Evolutionary conservation across 2,888 invertebrate species (phyloP), one percentile per base, ranked within the genome.

Genomic region (Agonopterix subpropinquella): DNA sequence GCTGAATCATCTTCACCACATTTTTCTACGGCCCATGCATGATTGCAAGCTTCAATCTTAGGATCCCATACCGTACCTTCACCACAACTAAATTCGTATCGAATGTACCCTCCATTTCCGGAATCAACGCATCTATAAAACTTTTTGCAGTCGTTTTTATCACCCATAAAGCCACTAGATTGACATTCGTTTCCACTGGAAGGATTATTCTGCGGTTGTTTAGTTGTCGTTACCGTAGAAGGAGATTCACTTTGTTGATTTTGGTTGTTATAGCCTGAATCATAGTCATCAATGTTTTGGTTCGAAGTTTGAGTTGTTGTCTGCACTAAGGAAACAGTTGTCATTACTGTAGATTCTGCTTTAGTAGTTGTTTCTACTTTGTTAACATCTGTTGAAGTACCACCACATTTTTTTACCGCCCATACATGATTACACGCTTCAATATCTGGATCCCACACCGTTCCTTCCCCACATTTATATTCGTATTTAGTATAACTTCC

Each of bases 401-500:
- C 87, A 56, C 78, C 71, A 48, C 69, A 77, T 54, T 67, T 73
- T 56, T 89, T 88, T 15, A 91, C 91, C 48, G 90, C 90, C 88
- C 91, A 91, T 37, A 18, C 48, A 67, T 94, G 90, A 73, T 95
- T 93, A 69, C 95, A 95, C 45, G 92, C 90, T 67, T 91, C 84
- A 51, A 91, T 78, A 47, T 88, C 80, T 50, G 91, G 89, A 77
- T 94, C 94, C 95, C 95, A 95, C 36, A 93, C 92, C 4, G 95
- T 95, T 46, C 94, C 94, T 48, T 92, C 90, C 2, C 92, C 93
- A 73, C 95, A 95, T 10, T 82, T 82, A 70, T 94, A 95, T 54
- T 94, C 92, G 67, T 93, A 92, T 75, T 90, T 92, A 44, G 80
- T 91, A 61, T 85, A 93, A 2, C 87, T 86, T 52, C 90, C 90